Percentiles rank a stretch among this genome's conserved stretches.
phyloP scores from a whole-genome alignment of 2,797 vertebrate genomes.

The Neosalanx taihuensis region DNA sequence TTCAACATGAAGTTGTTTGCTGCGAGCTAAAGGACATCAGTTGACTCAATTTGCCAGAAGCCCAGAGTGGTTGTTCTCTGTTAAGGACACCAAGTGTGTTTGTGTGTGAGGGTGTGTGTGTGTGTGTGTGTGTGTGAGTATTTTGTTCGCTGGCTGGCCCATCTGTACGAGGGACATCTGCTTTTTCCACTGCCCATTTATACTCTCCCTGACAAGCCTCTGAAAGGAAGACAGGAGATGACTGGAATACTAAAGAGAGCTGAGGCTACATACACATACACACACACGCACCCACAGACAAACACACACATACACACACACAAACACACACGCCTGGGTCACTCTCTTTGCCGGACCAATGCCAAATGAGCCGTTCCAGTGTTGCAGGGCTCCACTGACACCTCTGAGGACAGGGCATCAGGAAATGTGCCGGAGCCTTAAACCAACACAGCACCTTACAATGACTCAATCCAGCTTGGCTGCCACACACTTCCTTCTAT shows the following conservation, averaged over 20 bases:
- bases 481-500: neutral
- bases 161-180: constrained; percentile 14
- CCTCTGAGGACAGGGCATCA: neutral
- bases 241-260: constrained; percentile 61
- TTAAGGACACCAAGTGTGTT: neutral
- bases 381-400: neutral
- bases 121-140: constrained; percentile 24
- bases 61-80: constrained; percentile 7
- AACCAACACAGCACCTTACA: constrained; percentile 1
- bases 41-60: neutral
- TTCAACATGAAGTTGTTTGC: too few species aligned
- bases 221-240: constrained; percentile 44
- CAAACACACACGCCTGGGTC: constrained; percentile 34
- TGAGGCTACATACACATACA: constrained; percentile 10
- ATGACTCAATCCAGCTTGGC: neutral
- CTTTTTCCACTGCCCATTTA: constrained; percentile 46
- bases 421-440: neutral
- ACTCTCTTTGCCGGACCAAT: neutral
- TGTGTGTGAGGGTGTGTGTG: neutral
- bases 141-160: constrained; percentile 15
- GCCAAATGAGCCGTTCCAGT: neutral
- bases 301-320: constrained; percentile 11
- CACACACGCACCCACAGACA: neutral
- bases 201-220: constrained; percentile 38
- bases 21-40: neutral